Conservation (phyloP, 2,797 vertebrate genomes). For the Vultur gryphus region DNA sequence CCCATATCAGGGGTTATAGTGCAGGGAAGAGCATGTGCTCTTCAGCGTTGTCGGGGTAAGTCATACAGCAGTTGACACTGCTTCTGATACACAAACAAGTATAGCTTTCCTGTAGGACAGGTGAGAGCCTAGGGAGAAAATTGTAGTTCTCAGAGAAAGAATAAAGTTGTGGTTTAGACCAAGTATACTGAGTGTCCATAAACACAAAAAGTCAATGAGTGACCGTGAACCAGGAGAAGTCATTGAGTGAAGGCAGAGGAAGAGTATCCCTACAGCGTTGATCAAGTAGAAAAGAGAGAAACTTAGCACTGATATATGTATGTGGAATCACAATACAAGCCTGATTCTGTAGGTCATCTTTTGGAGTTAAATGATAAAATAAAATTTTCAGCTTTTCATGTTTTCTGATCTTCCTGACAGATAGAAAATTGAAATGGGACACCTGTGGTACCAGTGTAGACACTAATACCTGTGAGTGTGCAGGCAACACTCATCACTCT, state of each 20-base stretch:
- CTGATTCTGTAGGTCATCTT: neutral
- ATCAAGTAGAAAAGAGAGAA: neutral
- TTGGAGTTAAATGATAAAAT: neutral
- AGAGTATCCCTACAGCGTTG: neutral
- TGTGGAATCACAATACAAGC: neutral
- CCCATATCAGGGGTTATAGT: neutral
- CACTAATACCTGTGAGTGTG: neutral
- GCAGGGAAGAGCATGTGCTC: neutral
- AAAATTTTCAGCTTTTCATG: neutral
- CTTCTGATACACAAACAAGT: neutral
- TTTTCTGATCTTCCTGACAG: neutral
- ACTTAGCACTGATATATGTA: neutral
- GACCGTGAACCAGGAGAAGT: neutral
- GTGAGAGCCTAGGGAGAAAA: neutral
- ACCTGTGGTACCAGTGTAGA: neutral
- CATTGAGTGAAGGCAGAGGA: neutral
- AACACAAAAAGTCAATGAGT: neutral
- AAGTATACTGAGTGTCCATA: neutral
- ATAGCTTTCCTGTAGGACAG: neutral
- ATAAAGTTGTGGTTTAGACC: neutral
- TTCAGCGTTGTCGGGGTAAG: neutral
- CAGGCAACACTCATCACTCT: neutral
- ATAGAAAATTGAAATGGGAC: neutral
- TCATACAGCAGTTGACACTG: neutral
- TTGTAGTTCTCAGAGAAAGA: neutral